Base-by-base conservation (phyloP, 2,113 vertebrate genomes). In the Asarcornis scutulata region DNA sequence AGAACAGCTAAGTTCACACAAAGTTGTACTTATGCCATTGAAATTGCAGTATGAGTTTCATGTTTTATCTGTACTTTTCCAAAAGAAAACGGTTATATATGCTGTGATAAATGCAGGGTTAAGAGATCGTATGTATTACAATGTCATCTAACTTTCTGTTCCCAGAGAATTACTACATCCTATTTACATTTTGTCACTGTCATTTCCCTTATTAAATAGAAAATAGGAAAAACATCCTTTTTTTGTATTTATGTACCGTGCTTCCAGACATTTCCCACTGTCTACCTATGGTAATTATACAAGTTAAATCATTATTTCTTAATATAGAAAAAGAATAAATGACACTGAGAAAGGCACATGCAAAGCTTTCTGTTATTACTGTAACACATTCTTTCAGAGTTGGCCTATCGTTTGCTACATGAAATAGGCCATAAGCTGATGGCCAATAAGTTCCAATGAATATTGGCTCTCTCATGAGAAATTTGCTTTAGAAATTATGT, bases 401-500 rank as follows among this genome's bases (percentile, higher is more conserved):
- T 64, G 67, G 44, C 42, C 31, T 58, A 23, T 95, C 53, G 55
- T 92, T 48, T 95, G 44, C 88, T 73, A 9, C 1, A 1, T 82
- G 14, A 66, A 87, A 66, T 55, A 82, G 40, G 62, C 83, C 69
- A 17, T 62, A 53, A 94, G n/a, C 38, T 69, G 66, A 76, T 88
- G 62, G 64, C 69, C 73, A 27, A 48, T 69, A 53, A 11, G 31
- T 82, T 95, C 44, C 53, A 86, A 4, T 66, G n/a, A 79, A 75
- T 42, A 31, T 53, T 93, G 80, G 53, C 74, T 84, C 78, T 88
- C 71, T 76, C 26, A 71, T 59, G 50, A 94, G 63, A 84, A 83
- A 92, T 94, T 91, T 86, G 34, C 83, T 91, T 91, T 58, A 85
- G 88, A 92, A 92, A 89, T 85, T 40, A 66, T 26, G 25, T 66